Percentiles rank a stretch among this genome's conserved stretches.
Conservation (phyloP, 2,888 invertebrate species). For the Clunio marinus region DNA sequence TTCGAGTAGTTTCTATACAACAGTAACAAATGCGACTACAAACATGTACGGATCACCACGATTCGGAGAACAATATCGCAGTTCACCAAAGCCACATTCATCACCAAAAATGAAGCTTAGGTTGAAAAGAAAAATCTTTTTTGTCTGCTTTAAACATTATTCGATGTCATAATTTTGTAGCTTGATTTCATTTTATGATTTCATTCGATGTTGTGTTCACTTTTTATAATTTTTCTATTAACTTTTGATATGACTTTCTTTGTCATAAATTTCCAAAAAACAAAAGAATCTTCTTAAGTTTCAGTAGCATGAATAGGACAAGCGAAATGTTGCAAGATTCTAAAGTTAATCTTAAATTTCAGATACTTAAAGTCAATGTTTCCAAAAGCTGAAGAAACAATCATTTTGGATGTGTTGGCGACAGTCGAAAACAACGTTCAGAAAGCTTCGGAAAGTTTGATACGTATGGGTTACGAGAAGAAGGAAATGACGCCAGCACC, state of each 20-base stretch:
- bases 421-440: conserved; percentile 89
- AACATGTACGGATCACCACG: conserved; percentile 58
- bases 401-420: conserved; percentile 76
- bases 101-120: conserved; percentile 92
- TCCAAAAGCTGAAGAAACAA: conserved; percentile 82
- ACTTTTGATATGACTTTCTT: conserved; percentile 13
- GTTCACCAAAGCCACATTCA: conserved; percentile 64
- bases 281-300: background rate
- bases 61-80: conserved; percentile 56
- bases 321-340: too few relatives aligned
- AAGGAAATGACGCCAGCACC: conserved; percentile 63
- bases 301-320: conserved; percentile 7
- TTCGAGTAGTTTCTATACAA: conserved; percentile 52
- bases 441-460: conserved; percentile 75
- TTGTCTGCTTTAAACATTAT: too few relatives aligned
- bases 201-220: background rate
- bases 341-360: conserved; percentile 45
- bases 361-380: conserved; percentile 90
- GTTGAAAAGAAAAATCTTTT: too few relatives aligned
- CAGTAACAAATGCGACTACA: background rate
- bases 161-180: background rate
- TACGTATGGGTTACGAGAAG: conserved; percentile 77
- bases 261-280: background rate
- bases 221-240: conserved; percentile 33
- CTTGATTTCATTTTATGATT: too few relatives aligned